These are phyloP conservation scores for Crematogaster levior DNA, from an alignment of 2,888 invertebrate genomes.

Conservation along the genomic window DNA sequence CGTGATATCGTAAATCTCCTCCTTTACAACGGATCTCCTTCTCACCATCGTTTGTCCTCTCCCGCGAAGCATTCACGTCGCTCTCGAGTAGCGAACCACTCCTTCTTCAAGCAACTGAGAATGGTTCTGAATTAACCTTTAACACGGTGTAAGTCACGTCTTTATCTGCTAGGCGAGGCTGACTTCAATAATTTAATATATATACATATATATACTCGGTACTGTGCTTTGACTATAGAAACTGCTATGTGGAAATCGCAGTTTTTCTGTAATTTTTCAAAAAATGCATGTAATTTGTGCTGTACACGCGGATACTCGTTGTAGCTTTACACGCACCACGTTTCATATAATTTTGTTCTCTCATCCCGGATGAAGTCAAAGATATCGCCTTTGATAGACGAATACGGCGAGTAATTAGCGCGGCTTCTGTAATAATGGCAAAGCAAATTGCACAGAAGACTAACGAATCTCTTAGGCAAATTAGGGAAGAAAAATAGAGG, in stretches of 20 bases:
- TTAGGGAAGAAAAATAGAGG: slow-evolving; percentile 60
- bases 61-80: slow-evolving; percentile 26
- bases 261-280: not conserved
- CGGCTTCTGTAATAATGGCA: slow-evolving; percentile 39
- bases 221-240: not conserved
- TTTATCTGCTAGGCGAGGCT: slow-evolving; percentile 15
- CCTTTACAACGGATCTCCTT: slow-evolving; percentile 28
- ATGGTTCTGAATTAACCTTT: slow-evolving; percentile 46
- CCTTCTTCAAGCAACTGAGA: slow-evolving; percentile 33
- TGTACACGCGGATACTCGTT: not conserved
- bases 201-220: not conserved
- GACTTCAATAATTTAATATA: slow-evolving; percentile 47
- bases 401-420: slow-evolving; percentile 38
- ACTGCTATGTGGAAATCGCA: not conserved
- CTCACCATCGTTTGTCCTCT: slow-evolving; percentile 39
- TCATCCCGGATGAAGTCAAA: slow-evolving; percentile 20
- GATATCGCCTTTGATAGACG: slow-evolving; percentile 8
- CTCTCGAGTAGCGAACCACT: slow-evolving; percentile 42
- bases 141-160: slow-evolving; percentile 41
- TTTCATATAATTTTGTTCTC: slow-evolving; percentile 24
- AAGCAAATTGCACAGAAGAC: slow-evolving; percentile 61
- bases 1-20: slow-evolving; percentile 47
- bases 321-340: slow-evolving; percentile 11
- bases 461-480: slow-evolving; percentile 42
- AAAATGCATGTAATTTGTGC: not conserved